Percentiles rank a stretch among this genome's conserved stretches.
These are phyloP conservation scores for Atta colombica DNA, from an alignment of 1,140 invertebrate genomes.

Conservation along the genomic window DNA sequence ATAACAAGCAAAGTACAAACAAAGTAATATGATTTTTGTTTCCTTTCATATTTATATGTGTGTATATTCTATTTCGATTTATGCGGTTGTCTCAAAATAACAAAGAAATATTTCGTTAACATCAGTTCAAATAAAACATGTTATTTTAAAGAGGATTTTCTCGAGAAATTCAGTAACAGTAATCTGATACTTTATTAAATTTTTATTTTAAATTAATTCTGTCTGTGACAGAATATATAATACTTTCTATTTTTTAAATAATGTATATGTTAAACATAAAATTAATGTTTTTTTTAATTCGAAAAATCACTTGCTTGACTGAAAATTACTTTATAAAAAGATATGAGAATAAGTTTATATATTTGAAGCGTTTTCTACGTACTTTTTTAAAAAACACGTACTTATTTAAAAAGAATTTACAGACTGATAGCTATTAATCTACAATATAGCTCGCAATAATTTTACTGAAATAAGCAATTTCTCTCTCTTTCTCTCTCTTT, in stretches of 20 bases:
- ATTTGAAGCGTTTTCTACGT: neutral
- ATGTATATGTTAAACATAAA: neutral
- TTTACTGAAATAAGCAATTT: neutral
- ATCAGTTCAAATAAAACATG: neutral
- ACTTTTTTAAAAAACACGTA: conserved; percentile 1
- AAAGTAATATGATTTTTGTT: neutral
- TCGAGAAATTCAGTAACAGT: neutral
- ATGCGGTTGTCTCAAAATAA: neutral
- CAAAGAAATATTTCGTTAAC: neutral
- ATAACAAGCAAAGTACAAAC: neutral
- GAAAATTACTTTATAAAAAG: neutral
- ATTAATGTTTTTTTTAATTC: neutral
- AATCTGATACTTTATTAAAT: neutral
- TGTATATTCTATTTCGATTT: neutral
- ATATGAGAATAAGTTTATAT: neutral
- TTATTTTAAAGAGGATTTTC: neutral
- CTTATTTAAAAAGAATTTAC: neutral
- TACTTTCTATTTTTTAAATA: neutral
- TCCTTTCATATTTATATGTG: neutral
- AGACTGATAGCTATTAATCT: neutral
- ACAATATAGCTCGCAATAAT: neutral
- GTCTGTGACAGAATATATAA: neutral
- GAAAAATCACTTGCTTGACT: neutral
- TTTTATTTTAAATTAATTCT: neutral
- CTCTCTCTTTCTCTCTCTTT: neutral